Base-by-base conservation (phyloP, 2,888 invertebrate species). In the Catocala sponsa region DNA sequence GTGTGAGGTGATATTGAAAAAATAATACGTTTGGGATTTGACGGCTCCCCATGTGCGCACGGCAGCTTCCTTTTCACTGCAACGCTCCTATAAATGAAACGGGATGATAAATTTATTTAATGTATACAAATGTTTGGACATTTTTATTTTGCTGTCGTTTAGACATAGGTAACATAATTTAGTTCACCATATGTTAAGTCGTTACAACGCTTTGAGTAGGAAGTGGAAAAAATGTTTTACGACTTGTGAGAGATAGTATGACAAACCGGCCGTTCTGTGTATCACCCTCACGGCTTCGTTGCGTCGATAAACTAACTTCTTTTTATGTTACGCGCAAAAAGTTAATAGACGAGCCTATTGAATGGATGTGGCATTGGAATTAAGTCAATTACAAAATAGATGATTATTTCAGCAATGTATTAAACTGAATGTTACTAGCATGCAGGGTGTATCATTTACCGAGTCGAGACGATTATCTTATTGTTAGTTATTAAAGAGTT, bases 111-210 rank as follows among this genome's bases (percentile, higher is more conserved):
- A 94, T 94, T 94, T 93, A 90, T 94, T 92, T 92, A 91, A 94
- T 92, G 93, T 92, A 93, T 94, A 94, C 94, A 94, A 94, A 94
- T 94, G 92, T 94, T 94, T 94, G 91, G 94, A 94, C 94, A 94
- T 93, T 94, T 94, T 94, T 94, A 94, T 93, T 94, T 92, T 86
- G 89, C 89, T 92, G 93, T 90, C 92, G 90, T 88, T 93, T 92
- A 91, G 85, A 88, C 87, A 91, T 91, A 92, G 92, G 91, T 92
- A 91, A 92, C 91, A 91, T 94, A 92, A 94, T 94, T 94, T 91
- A 92, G 92, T 89, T 91, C 88, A 87, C 94, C 94, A 94, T 94
- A 87, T 94, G 94, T 92, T 91, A 85, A 86, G 88, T 87, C 88
- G 89, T 88, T 90, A 90, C 83, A 85, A 74, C 85, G 87, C 72